Conservation (phyloP, 2,888 invertebrate genomes). For the Spisula subtruncata region DNA sequence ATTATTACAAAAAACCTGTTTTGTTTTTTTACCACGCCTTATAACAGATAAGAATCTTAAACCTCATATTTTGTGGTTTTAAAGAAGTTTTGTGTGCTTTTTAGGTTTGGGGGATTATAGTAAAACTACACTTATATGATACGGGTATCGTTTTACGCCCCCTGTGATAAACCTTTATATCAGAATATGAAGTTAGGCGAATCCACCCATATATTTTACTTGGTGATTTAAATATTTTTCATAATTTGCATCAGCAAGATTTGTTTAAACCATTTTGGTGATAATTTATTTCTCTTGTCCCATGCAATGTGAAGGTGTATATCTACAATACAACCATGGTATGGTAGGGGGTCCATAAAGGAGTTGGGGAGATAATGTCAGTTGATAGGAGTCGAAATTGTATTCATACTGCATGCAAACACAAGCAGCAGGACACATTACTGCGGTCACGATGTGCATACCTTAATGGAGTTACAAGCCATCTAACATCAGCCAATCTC, state of each 20-base stretch:
- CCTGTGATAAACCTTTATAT: background rate
- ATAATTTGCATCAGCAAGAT: background rate
- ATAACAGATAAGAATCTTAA: background rate
- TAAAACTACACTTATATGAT: conserved; percentile 12
- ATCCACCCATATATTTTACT: conserved; percentile 15
- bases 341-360: background rate
- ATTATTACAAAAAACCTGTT: background rate
- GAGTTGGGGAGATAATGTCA: background rate
- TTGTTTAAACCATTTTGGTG: background rate
- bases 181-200: background rate
- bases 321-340: background rate
- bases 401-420: background rate
- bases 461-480: no score
- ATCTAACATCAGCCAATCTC: background rate
- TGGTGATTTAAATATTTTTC: conserved; percentile 9
- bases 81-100: background rate
- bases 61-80: background rate
- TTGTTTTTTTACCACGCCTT: background rate
- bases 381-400: background rate
- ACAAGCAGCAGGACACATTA: background rate
- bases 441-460: no score
- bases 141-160: background rate
- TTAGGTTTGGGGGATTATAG: background rate
- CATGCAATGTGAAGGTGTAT: background rate
- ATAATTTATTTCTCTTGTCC: conserved; percentile 7